Evolutionary conservation across 2,888 invertebrate species (phyloP).

Genomic region (Dermolepida albohirtum): DNA sequence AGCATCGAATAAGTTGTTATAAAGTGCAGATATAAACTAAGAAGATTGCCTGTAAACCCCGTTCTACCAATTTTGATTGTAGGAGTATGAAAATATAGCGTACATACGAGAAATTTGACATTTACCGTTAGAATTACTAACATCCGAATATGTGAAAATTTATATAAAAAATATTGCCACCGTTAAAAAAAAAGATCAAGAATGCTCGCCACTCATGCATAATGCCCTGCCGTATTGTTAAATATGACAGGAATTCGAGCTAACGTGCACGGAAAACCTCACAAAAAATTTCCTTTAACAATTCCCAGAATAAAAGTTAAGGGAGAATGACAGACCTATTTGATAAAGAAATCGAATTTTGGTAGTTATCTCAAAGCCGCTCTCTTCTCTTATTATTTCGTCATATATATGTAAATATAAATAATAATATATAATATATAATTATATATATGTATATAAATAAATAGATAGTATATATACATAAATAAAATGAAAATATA

Average conservation of each 20-base stretch:
- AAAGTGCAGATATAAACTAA: too few relatives aligned
- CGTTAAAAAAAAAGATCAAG: slow-evolving; percentile 26
- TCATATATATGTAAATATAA: too few relatives aligned
- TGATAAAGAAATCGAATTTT: slow-evolving; percentile 21
- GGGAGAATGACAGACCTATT: background rate
- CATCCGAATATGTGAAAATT: slow-evolving; percentile 21
- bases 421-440: too few relatives aligned
- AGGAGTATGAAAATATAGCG: too few relatives aligned
- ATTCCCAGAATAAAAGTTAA: slow-evolving; percentile 22
- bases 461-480: too few relatives aligned
- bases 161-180: slow-evolving; percentile 36
- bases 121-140: background rate
- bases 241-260: slow-evolving; percentile 14
- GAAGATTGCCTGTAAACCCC: too few relatives aligned
- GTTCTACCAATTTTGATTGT: too few relatives aligned
- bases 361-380: slow-evolving; percentile 7
- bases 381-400: slow-evolving; percentile 2
- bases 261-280: slow-evolving; percentile 18
- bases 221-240: slow-evolving; percentile 21
- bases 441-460: too few relatives aligned
- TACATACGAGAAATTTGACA: too few relatives aligned
- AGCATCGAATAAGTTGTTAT: too few relatives aligned
- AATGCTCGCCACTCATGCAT: slow-evolving; percentile 20
- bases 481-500: too few relatives aligned
- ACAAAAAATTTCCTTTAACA: slow-evolving; percentile 25